Evolutionary conservation across 2,888 invertebrate genomes (phyloP), one percentile per base, ranked within the genome.

Genomic region (Tupiocoris notatus): DNA sequence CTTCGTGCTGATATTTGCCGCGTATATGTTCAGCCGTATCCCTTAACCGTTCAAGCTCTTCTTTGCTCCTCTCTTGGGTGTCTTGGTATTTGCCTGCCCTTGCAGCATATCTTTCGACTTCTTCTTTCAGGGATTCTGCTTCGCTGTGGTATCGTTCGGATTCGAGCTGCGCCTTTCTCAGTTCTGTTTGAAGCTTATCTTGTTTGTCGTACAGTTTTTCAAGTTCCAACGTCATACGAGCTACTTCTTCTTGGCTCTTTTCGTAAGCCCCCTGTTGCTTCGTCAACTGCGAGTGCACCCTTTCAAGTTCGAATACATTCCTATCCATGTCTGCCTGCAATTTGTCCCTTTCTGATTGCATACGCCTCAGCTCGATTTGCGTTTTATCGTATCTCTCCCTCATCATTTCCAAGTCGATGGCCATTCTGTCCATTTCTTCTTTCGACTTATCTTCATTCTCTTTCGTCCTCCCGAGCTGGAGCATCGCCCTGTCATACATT

Each of bases 141-240:
- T 93, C 93, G 79, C 87, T 85, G 77, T 89, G 88, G 20, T 89
- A 85, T 81, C 90, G 87, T 78, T 91, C 93, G 73, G 91, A 86
- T 81, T 93, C 93, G 0, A 88, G 88, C 82, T 94, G 93, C 9
- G 93, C 89, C 83, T 93, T 91, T 80, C 94, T 88, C 79, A 94
- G 86, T 82, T 95, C 95, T 12, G 89, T 87, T 81, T 94, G 92
- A 76, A 90, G 89, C 83, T 94, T 92, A 81, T 95, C 95, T 82
- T 94, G 92, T 81, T 95, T 94, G 82, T 95, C 95, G 82, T 93
- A 93, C 87, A 94, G 91, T 84, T 95, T 95, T 83, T 95, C 95
- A 62, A 93, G 87, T 85, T 95, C 95, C 70, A 94, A 87, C 83
- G 94, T 93, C 81, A 94, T 89, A 81, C 94, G 88, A 0, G 93